Percentiles rank a stretch among this genome's conserved stretches.
These are phyloP conservation scores for Antedon mediterranea DNA, from an alignment of 53 echinoderm and acorn worm genomes.

Conservation along the genomic window DNA sequence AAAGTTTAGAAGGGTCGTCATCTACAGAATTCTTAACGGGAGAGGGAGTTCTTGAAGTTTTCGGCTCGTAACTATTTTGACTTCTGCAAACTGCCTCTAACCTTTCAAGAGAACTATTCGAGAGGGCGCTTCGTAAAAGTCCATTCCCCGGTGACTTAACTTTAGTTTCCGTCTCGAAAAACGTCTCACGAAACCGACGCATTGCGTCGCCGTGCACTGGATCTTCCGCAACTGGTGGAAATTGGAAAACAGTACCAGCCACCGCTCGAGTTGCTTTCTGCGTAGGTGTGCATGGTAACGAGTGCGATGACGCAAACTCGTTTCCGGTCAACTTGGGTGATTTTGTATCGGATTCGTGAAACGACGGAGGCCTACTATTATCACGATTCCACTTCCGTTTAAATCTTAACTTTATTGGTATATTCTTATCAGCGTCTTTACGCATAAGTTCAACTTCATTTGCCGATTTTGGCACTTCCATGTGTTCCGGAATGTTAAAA, in stretches of 20 bases:
- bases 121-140: neutral
- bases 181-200: constrained; percentile 77
- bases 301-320: constrained; percentile 49
- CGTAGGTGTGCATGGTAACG: constrained; percentile 94
- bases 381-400: constrained; percentile 95
- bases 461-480: neutral
- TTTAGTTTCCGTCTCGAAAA: constrained; percentile 54
- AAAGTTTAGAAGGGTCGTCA: neutral
- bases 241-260: constrained; percentile 66
- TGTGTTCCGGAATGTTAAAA: constrained; percentile 8
- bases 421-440: constrained; percentile 18
- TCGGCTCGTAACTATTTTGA: neutral
- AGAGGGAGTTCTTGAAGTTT: neutral
- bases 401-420: constrained; percentile 96
- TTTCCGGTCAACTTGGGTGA: constrained; percentile 77
- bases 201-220: constrained; percentile 48
- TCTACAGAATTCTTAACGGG: neutral
- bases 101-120: neutral
- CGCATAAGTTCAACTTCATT: neutral
- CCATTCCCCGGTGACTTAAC: neutral
- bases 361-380: constrained; percentile 60
- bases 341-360: constrained; percentile 67
- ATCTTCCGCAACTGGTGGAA: constrained; percentile 68
- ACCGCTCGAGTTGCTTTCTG: constrained; percentile 36
- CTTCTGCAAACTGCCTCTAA: neutral